Percentiles rank a stretch among this genome's conserved stretches.
Conservation (phyloP, 2,113 vertebrate genomes). For the Callithrix jacchus region DNA sequence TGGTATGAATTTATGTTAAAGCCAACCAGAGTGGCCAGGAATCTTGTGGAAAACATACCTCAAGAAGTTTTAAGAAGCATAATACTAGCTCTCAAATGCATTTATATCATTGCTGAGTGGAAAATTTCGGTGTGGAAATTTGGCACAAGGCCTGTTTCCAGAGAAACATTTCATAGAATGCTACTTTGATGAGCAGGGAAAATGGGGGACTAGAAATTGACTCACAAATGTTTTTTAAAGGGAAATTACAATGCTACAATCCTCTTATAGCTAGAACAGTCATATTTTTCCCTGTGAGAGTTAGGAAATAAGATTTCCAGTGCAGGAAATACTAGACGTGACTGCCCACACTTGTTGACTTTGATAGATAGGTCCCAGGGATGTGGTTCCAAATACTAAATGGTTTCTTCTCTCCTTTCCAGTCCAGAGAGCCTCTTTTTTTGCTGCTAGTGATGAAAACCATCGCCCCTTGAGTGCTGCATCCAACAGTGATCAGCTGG, state of each 20-base stretch:
- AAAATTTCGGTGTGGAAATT: background rate
- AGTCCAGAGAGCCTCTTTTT: conserved; percentile 94
- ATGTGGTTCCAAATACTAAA: background rate
- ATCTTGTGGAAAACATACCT: background rate
- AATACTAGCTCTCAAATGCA: background rate
- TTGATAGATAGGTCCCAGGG: no score
- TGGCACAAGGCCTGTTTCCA: conserved; percentile 9
- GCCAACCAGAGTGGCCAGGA: background rate
- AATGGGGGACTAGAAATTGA: background rate
- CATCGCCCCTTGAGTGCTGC: conserved; percentile 88
- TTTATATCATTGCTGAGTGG: background rate
- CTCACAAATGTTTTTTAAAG: background rate
- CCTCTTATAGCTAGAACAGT: background rate
- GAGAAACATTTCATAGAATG: background rate
- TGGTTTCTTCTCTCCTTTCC: conserved; percentile 57
- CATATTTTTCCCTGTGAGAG: background rate
- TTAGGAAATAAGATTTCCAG: background rate
- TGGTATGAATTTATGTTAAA: background rate
- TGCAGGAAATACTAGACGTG: no score
- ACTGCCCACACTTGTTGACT: fast-evolving
- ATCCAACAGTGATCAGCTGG: conserved; percentile 90
- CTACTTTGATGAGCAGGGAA: background rate
- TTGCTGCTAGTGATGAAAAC: conserved; percentile 91
- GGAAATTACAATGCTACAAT: fast-evolving
- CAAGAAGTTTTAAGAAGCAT: background rate